These are phyloP conservation scores for Hermaeophaga mercurialis DNA, from an alignment of 2,888 invertebrate species.

Conservation along the genomic window DNA sequence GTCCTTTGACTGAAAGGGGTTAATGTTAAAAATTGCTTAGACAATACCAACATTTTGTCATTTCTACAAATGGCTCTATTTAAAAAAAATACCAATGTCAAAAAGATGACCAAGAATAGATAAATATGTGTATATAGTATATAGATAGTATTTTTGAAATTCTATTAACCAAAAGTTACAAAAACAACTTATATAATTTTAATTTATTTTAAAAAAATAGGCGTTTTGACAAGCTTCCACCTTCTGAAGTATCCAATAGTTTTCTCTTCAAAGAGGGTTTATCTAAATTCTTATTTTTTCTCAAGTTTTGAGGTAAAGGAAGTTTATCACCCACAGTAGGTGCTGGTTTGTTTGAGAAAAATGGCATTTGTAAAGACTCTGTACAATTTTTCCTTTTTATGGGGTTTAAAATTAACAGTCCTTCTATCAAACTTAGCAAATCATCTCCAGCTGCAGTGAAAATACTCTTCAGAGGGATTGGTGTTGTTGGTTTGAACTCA, in stretches of 20 bases:
- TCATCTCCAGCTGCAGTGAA: conserved; percentile 96
- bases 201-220: conserved; percentile 63
- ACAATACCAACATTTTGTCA: too few species aligned
- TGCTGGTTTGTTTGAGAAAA: conserved; percentile 89
- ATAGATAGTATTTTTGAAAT: too few species aligned
- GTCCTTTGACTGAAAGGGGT: too few species aligned
- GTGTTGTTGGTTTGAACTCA: conserved; percentile 84
- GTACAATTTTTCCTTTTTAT: conserved; percentile 79
- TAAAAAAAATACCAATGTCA: too few species aligned
- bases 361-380: conserved; percentile 85
- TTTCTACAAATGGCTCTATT: too few species aligned
- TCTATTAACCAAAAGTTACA: too few species aligned
- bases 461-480: conserved; percentile 86
- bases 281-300: conserved; percentile 63
- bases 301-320: conserved; percentile 75
- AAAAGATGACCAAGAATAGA: too few species aligned
- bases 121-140: too few species aligned
- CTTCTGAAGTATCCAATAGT: conserved; percentile 72
- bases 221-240: conserved; percentile 70
- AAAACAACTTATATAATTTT: too few species aligned
- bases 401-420: conserved; percentile 82
- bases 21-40: too few species aligned
- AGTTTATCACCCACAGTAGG: conserved; percentile 84
- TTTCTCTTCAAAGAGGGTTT: conserved; percentile 79
- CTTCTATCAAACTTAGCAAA: conserved; percentile 79